These are phyloP conservation scores for Drosophila bocki DNA, from an alignment of 1,140 invertebrate genomes.

Conservation along the genomic window DNA sequence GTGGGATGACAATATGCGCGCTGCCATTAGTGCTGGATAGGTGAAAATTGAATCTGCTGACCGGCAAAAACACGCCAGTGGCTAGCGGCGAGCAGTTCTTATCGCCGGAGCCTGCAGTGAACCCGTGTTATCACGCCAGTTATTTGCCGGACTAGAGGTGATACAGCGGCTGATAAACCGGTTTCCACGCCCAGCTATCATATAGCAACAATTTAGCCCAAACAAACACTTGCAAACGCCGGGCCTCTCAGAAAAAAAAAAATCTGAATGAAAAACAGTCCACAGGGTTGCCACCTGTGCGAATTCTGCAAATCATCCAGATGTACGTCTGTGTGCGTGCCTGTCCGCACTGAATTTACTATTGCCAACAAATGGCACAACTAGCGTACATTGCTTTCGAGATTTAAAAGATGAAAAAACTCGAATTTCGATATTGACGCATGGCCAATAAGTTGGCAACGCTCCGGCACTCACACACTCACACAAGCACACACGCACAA, in stretches of 20 bases:
- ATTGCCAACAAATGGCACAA: neutral
- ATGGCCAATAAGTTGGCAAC: conserved; percentile 79
- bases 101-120: conserved; percentile 60
- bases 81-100: conserved; percentile 35
- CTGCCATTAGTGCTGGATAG: conserved; percentile 1
- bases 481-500: conserved; percentile 31
- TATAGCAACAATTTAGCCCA: conserved; percentile 34
- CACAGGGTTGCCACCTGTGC: conserved; percentile 61
- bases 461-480: conserved; percentile 44
- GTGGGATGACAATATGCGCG: conserved; percentile 17
- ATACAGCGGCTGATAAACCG: conserved; percentile 66
- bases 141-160: conserved; percentile 53
- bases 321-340: neutral
- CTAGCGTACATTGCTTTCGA: neutral
- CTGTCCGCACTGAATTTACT: neutral
- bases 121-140: conserved; percentile 62
- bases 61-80: neutral
- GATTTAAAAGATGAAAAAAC: conserved; percentile 21
- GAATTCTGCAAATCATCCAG: conserved; percentile 1
- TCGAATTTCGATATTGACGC: conserved; percentile 73
- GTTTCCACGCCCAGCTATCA: conserved; percentile 66
- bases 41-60: conserved; percentile 20
- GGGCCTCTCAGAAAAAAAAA: conserved; percentile 5
- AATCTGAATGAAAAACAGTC: conserved; percentile 42
- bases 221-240: conserved; percentile 43